phyloP scores from a whole-genome alignment of 2,888 invertebrate species.

The Megaustenia siamemsis region DNA sequence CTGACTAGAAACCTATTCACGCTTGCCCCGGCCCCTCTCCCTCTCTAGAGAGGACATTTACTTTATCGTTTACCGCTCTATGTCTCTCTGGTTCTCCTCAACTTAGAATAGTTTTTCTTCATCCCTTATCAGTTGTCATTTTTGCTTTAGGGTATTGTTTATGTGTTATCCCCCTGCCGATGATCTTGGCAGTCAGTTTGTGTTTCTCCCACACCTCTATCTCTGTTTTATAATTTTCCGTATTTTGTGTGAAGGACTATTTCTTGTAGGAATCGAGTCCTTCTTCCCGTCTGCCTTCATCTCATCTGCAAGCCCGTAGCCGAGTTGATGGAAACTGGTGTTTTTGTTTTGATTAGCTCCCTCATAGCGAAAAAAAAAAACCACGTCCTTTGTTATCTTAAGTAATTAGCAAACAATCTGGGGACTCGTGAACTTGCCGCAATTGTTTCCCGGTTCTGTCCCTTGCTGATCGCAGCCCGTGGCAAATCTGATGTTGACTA shows the following conservation, averaged over 20 bases:
- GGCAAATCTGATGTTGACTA: background rate
- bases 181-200: background rate
- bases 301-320: conserved; percentile 7
- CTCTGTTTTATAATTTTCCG: background rate
- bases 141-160: conserved; percentile 13
- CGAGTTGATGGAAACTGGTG: background rate
- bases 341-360: conserved; percentile 23
- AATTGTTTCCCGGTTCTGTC: background rate
- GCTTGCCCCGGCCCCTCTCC: background rate
- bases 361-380: background rate
- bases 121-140: background rate
- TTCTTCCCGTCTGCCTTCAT: background rate
- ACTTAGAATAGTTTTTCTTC: background rate
- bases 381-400: conserved; percentile 41
- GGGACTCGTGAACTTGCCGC: background rate
- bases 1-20: background rate
- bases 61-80: background rate
- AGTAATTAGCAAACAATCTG: conserved; percentile 42
- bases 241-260: background rate
- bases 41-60: background rate
- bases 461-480: background rate
- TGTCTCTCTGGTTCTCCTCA: background rate
- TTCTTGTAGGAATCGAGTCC: background rate
- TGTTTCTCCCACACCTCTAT: conserved; percentile 2
- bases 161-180: background rate